A percentile compares a stretch with the other conserved stretches of the same genome.
Conservation (phyloP, 2,113 vertebrate species). For the Tylochromis polylepis region DNA sequence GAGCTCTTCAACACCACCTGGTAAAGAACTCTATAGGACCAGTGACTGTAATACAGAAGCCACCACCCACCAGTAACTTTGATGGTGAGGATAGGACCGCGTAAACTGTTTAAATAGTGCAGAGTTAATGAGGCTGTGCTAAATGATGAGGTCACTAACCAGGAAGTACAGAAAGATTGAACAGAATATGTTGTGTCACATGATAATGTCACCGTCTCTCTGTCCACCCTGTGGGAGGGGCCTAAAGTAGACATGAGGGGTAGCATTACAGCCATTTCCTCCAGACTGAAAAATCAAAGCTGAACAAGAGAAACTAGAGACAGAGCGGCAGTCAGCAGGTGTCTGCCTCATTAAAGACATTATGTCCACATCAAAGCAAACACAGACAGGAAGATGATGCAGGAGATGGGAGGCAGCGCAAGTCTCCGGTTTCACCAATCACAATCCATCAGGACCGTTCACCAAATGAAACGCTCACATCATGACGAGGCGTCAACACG, state of each 20-base stretch:
- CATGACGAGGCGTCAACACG: rapidly evolving
- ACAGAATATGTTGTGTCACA: no score
- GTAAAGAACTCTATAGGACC: not conserved
- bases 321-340: rapidly evolving
- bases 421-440: not conserved
- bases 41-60: not conserved
- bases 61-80: rapidly evolving
- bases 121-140: not conserved
- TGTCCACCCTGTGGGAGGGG: not conserved
- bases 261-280: not conserved
- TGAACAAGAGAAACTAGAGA: not conserved
- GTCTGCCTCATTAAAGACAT: not conserved
- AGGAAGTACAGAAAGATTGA: not conserved
- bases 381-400: not conserved
- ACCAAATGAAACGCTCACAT: not conserved
- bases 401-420: not conserved
- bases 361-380: not conserved
- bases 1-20: not conserved
- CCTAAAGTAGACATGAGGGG: not conserved
- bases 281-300: not conserved
- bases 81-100: rapidly evolving
- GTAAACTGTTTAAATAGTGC: not conserved
- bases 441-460: not conserved
- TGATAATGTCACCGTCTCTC: not conserved
- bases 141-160: not conserved